Evolutionary conservation across 2,113 vertebrate species (phyloP), one percentile per base, ranked within the genome.

Genomic region (Hepsetus odoe): DNA sequence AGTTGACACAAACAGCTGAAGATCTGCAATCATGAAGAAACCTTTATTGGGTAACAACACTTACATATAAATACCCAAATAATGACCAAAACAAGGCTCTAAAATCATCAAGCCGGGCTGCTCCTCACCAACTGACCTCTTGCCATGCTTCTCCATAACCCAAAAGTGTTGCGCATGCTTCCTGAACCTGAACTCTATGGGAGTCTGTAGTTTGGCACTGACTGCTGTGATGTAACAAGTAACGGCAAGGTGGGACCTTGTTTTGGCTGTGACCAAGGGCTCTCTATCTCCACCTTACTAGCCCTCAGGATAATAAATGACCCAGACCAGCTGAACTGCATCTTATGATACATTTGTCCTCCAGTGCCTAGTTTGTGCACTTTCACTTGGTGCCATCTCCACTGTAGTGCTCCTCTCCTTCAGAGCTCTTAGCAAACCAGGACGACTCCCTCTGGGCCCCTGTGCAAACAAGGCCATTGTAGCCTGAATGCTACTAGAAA

Each of bases 371-470:
- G 30, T 61, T 38, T 71, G 30, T 20, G 40, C 42, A 28, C 40
- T 22, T 77, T 77, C 26, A 14, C 56, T 24, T 35, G 65, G 55
- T 59, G 28, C 46, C 22, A 51, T 51, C 32, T 78, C 32, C 38
- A 26, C 26, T 20, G n/a, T 67, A 35, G 68, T 9, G 4, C 20
- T 20, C 32, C 64, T 65, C 55, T 74, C 46, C 76, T 71, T 62
- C 38, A 53, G 56, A 72, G 46, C 44, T 35, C 70, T 72, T 80
- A 71, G 76, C 76, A 83, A 86, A 87, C 66, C 75, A 77, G 81
- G 81, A 77, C 72, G 44, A 76, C 51, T 80, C 70, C 68, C 74
- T 46, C 53, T 62, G 71, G 85, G 74, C 53, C 40, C 20, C 38
- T 32, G 30, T 46, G 56, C 65, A 83, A 80, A 82, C 76, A 69